Conservation (phyloP, 2,888 invertebrate species). For the Volucella inflata region DNA sequence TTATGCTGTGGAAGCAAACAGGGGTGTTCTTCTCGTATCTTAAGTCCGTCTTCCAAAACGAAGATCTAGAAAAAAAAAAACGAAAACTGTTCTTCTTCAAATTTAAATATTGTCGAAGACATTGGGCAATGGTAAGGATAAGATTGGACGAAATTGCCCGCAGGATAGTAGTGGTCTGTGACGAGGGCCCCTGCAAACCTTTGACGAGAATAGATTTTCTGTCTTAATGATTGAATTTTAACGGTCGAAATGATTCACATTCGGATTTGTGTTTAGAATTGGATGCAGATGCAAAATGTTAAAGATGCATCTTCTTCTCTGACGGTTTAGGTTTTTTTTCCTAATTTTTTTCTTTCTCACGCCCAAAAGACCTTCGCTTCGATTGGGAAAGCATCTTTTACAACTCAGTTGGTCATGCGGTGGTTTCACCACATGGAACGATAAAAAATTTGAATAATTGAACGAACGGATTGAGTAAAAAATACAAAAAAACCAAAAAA, state of each 20-base stretch:
- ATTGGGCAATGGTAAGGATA: conserved; percentile 3
- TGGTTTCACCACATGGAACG: conserved; percentile 36
- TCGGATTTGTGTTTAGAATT: too few species aligned
- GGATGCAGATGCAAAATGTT: conserved; percentile 72
- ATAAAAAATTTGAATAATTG: conserved; percentile 62
- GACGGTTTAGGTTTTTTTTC: conserved; percentile 7
- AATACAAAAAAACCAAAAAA: conserved; percentile 3
- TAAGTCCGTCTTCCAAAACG: conserved; percentile 67
- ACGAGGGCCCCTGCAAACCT: background rate
- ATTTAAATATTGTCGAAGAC: conserved; percentile 47
- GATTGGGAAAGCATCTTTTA: conserved; percentile 54
- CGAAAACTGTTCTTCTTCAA: background rate
- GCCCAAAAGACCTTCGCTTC: conserved; percentile 26
- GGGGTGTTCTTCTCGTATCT: conserved; percentile 57
- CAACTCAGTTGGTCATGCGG: conserved; percentile 27
- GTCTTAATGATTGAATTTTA: conserved; percentile 63
- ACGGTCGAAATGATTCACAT: conserved; percentile 53
- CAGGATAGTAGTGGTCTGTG: conserved; percentile 55
- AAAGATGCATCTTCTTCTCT: conserved; percentile 52
- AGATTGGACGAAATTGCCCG: conserved; percentile 62
- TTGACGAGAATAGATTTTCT: conserved; percentile 56
- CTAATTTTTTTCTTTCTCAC: conserved; percentile 60
- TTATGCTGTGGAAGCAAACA: conserved; percentile 31
- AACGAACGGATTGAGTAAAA: conserved; percentile 34
- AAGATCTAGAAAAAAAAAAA: too few species aligned